Evolutionary conservation across 2,888 invertebrate genomes (phyloP).

Genomic region (Sarcophaga subvicina): DNA sequence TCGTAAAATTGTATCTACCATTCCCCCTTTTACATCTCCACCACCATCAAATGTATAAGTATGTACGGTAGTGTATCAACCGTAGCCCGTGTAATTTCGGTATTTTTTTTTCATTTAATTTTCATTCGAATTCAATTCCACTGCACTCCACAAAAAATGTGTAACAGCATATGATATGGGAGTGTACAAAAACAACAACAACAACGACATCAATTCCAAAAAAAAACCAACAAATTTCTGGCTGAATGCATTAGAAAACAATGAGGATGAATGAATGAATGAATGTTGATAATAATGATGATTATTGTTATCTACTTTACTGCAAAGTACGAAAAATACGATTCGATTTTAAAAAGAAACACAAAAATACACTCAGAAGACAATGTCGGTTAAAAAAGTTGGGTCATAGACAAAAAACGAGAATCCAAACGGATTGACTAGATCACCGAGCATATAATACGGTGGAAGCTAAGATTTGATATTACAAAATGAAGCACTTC

Average conservation of each 20-base stretch:
- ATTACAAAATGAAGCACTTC: too few species aligned
- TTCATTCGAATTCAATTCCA: conserved; percentile 11
- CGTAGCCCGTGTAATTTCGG: conserved; percentile 5
- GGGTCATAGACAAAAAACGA: too few species aligned
- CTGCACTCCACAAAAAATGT: conserved; percentile 61
- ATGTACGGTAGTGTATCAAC: background rate
- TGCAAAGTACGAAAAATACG: conserved; percentile 12
- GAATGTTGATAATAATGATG: conserved; percentile 57
- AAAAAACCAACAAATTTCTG: conserved; percentile 69
- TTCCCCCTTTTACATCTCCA: background rate
- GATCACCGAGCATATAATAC: too few species aligned
- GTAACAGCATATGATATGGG: conserved; percentile 68
- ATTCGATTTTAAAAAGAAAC: background rate
- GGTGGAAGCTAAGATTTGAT: too few species aligned
- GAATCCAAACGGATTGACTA: too few species aligned
- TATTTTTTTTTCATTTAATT: background rate
- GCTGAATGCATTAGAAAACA: conserved; percentile 77
- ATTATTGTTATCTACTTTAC: conserved; percentile 53
- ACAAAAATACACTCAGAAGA: conserved; percentile 19
- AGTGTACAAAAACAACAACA: conserved; percentile 62
- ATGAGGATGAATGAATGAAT: conserved; percentile 58
- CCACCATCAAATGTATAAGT: too few species aligned
- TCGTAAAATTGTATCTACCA: background rate
- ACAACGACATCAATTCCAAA: conserved; percentile 38
- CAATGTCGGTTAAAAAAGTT: background rate